phyloP scores from a whole-genome alignment of 2,113 vertebrate genomes.

The Ovibos moschatus region DNA sequence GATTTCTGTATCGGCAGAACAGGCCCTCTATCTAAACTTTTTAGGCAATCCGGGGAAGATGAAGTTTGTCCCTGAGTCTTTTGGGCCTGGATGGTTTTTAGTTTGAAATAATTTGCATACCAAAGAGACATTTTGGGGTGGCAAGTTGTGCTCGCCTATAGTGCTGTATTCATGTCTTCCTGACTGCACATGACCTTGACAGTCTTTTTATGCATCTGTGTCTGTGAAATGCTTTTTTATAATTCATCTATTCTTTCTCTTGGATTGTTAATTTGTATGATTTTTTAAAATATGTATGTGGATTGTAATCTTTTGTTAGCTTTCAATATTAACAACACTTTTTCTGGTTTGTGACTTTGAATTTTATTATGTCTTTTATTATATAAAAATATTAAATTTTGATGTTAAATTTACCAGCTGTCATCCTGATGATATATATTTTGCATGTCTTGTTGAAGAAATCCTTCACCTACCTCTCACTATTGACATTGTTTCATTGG shows the following conservation, averaged over 20 bases:
- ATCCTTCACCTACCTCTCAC: background rate
- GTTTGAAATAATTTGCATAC: background rate
- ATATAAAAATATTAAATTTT: background rate
- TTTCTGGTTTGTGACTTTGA: background rate
- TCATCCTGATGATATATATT: background rate
- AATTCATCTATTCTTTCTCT: conserved; percentile 4
- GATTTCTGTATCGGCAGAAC: background rate
- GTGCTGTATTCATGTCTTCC: background rate
- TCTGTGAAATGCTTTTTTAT: background rate
- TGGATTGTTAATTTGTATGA: conserved; percentile 18
- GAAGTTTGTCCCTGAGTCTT: background rate
- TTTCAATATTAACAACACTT: background rate
- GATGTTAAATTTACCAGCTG: background rate
- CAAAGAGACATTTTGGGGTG: background rate
- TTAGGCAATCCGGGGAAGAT: background rate
- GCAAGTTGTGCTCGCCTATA: background rate
- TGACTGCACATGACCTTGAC: background rate
- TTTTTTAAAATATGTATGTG: background rate
- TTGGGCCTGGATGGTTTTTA: background rate
- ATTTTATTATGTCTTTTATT: background rate
- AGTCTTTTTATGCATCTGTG: background rate
- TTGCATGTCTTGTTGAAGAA: background rate
- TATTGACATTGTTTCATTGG: background rate
- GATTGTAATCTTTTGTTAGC: conserved; percentile 1
- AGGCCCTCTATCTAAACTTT: background rate